phyloP scores from a whole-genome alignment of 2,797 vertebrate species.

The Rhodeus uyekii region DNA sequence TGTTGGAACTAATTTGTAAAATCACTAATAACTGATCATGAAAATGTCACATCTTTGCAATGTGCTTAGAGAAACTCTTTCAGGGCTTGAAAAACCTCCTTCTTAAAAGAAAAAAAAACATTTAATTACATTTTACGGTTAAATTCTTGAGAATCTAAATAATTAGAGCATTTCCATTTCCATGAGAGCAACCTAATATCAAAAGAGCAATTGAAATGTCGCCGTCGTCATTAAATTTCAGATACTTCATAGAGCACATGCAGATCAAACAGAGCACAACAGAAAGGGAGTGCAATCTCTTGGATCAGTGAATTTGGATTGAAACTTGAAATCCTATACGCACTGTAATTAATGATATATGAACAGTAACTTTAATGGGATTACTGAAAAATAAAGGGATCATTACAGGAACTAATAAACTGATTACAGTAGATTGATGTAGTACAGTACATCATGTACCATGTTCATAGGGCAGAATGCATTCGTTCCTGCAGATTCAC shows the following conservation, averaged over 20 bases:
- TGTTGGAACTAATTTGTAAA: neutral
- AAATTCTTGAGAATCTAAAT: neutral
- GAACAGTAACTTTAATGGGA: constrained; percentile 14
- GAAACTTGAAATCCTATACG: neutral
- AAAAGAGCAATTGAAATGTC: constrained; percentile 45
- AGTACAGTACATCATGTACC: neutral
- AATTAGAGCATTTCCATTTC: constrained; percentile 13
- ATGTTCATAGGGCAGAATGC: neutral
- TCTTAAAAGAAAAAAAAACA: neutral
- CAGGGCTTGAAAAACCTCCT: neutral
- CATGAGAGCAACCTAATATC: constrained; percentile 10
- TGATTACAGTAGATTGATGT: constrained; percentile 4
- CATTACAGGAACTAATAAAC: constrained; percentile 4
- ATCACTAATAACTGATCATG: neutral
- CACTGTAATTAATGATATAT: constrained; percentile 16
- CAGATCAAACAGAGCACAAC: neutral
- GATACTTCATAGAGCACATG: neutral
- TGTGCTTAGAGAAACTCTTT: neutral
- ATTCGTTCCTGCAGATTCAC: neutral
- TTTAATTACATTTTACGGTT: neutral
- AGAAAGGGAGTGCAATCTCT: constrained; percentile 3
- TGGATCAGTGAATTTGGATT: constrained; percentile 18
- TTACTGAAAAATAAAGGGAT: constrained; percentile 15
- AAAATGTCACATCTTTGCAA: neutral
- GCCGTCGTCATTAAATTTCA: constrained; percentile 1